Evolutionary conservation across 2,113 vertebrate genomes (phyloP).

Genomic region (Hippocampus zosterae): DNA sequence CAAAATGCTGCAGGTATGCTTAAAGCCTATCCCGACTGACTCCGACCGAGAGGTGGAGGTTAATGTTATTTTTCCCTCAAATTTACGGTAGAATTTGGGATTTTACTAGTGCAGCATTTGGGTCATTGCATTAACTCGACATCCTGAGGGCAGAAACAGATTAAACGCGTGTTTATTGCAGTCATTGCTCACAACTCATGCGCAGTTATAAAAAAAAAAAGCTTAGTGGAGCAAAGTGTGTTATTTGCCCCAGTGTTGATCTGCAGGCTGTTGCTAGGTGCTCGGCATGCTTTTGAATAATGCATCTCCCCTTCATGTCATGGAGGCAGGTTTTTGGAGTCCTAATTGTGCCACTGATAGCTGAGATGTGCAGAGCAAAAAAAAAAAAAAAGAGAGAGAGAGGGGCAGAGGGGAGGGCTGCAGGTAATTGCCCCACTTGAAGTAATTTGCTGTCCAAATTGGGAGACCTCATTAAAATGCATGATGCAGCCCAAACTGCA

Average conservation of each 20-base stretch:
- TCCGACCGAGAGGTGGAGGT: no score
- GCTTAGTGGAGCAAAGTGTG: conserved; percentile 12
- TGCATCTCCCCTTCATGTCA: conserved; percentile 38
- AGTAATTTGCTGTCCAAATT: conserved; percentile 3
- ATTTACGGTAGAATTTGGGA: not conserved
- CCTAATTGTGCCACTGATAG: not conserved
- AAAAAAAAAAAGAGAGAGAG: not conserved
- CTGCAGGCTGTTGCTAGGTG: conserved; percentile 31
- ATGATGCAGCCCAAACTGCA: not conserved
- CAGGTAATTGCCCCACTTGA: conserved; percentile 13
- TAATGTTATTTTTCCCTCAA: not conserved
- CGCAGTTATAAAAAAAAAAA: conserved; percentile 10
- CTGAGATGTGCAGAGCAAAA: not conserved
- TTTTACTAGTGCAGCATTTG: not conserved
- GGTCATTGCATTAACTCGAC: not conserved
- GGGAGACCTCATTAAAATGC: conserved; percentile 4
- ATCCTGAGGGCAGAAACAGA: not conserved
- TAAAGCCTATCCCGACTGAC: no score
- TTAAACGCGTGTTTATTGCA: conserved; percentile 7
- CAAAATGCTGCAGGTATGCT: no score
- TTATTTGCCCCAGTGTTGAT: conserved; percentile 42
- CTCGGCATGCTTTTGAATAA: conserved; percentile 48
- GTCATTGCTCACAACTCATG: conserved; percentile 22
- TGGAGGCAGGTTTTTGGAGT: not conserved
- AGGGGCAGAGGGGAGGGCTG: not conserved